These are phyloP conservation scores for Orthosia gothica DNA, from an alignment of 2,888 invertebrate genomes.

Conservation along the genomic window DNA sequence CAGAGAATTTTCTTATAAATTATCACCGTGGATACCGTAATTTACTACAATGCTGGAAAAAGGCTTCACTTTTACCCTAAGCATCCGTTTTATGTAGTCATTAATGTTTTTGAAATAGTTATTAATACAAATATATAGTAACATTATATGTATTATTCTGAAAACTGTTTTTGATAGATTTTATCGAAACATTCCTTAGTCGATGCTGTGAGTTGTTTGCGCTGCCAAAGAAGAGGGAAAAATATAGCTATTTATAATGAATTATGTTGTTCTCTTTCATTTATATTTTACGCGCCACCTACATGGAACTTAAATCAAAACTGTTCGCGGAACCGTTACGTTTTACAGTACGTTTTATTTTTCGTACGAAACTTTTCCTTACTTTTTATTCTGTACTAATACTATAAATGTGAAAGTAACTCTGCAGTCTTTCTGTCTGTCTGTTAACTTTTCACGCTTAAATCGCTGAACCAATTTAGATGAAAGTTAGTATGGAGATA, in stretches of 20 bases:
- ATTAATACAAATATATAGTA: not conserved
- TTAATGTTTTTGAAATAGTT: not conserved
- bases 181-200: not conserved
- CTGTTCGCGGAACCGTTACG: not conserved
- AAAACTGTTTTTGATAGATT: not conserved
- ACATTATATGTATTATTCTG: no score
- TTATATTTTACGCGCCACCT: not conserved
- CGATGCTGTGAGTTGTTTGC: not conserved
- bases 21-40: slow-evolving; percentile 66
- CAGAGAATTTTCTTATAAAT: slow-evolving; percentile 76
- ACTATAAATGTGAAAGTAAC: no score
- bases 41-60: slow-evolving; percentile 63
- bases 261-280: not conserved
- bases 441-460: no score
- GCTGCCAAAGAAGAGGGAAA: not conserved
- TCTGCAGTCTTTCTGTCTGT: no score
- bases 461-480: no score
- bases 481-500: no score
- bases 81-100: slow-evolving; percentile 28
- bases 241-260: not conserved
- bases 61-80: slow-evolving; percentile 45
- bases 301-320: not conserved
- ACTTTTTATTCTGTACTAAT: no score
- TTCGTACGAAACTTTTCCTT: not conserved
- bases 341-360: not conserved